Base-by-base conservation (phyloP, 2,888 invertebrate species). In the Dasypogon diadema region DNA sequence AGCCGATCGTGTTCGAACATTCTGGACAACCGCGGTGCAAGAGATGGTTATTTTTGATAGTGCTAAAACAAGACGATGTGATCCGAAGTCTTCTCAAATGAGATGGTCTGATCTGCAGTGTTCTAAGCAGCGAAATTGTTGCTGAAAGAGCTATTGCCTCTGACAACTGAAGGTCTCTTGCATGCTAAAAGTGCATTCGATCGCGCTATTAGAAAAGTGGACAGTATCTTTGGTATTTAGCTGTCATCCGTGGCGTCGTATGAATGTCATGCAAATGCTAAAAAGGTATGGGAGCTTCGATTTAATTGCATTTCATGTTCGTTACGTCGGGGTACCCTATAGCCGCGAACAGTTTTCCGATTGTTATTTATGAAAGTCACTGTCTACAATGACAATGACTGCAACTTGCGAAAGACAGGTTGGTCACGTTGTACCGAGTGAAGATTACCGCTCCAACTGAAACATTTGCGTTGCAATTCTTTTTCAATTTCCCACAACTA, bases 351-450 rank as follows among this genome's bases (percentile, higher is more conserved):
- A 37, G 18, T 21, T 42, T 42, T 60, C 60, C 60, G 5, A 60
- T 60, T 60, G 60, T 60, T 60, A 60, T 60, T 60, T 60, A 60
- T 60, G 60, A 60, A 60, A 60, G 37, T 60, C 34, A 34, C 60
- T 60, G 37, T 37, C 37, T 16, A 60, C 30, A 34, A 16, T 34
- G 51, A 60, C 58, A 18, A 60, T 12, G 37, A 10, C 60, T 18
- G 16, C 12, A 37, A 26, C 60, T 60, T 60, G n/a, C 37, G 30
- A 60, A 60, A 60, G 34, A 37, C 2, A 12, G 2, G 8, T 37
- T 60, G 37, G 26, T 60, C 34, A 37, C 60, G 12, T 60, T 18
- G 34, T 16, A 10, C 12, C 42, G 8, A 42, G 3, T 42, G 42
- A 42, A 42, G 10, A 5, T 30, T 30, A 42, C 12, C n/a, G 12